Evolutionary conservation across 2,113 vertebrate genomes (phyloP).

Genomic region (Ptyas mucosa): DNA sequence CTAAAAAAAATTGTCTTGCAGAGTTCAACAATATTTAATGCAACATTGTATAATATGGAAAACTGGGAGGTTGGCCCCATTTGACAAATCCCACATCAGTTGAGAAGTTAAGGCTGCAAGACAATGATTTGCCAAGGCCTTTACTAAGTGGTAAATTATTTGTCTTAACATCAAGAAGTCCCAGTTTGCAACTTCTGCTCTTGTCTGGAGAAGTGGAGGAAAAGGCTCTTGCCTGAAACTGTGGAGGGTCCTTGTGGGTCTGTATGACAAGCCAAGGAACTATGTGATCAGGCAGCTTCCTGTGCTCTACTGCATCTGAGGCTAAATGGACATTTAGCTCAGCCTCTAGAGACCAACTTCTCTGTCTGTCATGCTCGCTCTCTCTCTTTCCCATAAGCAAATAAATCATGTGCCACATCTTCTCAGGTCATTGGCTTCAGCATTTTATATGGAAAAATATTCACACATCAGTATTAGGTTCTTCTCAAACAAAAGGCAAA

Average conservation of each 20-base stretch:
- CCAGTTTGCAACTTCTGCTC: neutral
- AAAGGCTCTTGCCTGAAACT: neutral
- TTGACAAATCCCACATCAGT: neutral
- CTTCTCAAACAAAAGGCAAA: neutral
- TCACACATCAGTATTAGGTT: neutral
- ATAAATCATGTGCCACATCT: neutral
- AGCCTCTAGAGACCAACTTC: neutral
- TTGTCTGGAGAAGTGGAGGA: neutral
- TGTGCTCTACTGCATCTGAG: neutral
- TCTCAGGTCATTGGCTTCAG: neutral
- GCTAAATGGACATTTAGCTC: neutral
- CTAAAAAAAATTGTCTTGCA: neutral
- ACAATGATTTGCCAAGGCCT: neutral
- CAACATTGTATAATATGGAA: neutral
- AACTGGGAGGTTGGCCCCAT: neutral
- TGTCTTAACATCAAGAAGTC: neutral
- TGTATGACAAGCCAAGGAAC: neutral
- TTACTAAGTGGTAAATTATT: neutral
- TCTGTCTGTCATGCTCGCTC: neutral
- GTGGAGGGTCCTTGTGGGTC: neutral
- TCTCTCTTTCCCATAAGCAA: neutral
- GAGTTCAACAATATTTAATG: neutral
- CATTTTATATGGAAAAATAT: neutral
- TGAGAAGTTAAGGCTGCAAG: neutral
- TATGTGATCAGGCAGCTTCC: neutral